Evolutionary conservation across 1,140 invertebrate genomes (phyloP).

Genomic region (Zaprionus kolodkinae): DNA sequence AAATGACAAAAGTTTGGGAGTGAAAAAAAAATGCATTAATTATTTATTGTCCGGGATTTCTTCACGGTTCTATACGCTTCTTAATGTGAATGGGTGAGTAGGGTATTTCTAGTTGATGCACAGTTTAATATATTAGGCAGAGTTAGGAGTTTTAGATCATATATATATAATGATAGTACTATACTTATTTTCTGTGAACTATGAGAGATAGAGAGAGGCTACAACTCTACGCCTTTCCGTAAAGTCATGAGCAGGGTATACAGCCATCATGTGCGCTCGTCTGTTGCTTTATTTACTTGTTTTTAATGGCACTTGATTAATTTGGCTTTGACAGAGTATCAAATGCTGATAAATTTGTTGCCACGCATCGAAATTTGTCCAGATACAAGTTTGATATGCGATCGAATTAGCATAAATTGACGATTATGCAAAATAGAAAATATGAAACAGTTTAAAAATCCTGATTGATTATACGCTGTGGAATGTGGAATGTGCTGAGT

Average conservation of each 20-base stretch:
- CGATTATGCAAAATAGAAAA: conserved; percentile 50
- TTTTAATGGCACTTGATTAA: conserved; percentile 30
- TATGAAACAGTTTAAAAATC: conserved; percentile 44
- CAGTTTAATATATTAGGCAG: background rate
- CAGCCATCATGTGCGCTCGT: background rate
- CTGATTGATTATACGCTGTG: conserved; percentile 25
- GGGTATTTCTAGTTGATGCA: background rate
- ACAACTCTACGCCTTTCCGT: too few relatives aligned
- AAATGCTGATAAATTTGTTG: conserved; percentile 38
- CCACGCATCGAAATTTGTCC: conserved; percentile 23
- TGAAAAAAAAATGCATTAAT: conserved; percentile 29
- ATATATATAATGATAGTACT: too few relatives aligned
- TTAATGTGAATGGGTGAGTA: background rate
- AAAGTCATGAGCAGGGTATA: background rate
- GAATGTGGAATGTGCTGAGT: conserved; percentile 18
- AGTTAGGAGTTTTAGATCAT: too few relatives aligned
- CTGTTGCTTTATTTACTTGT: conserved; percentile 2
- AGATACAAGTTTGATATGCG: conserved; percentile 1
- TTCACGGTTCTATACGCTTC: background rate
- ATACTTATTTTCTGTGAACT: too few relatives aligned
- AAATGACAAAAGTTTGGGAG: conserved; percentile 19
- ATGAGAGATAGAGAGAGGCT: too few relatives aligned
- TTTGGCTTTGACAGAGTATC: conserved; percentile 24
- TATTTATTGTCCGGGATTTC: conserved; percentile 5
- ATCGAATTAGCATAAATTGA: conserved; percentile 11